A percentile compares a stretch with the other conserved stretches of the same genome.
phyloP scores from a whole-genome alignment of 2,888 invertebrate species.

The Stramonita haemastoma region DNA sequence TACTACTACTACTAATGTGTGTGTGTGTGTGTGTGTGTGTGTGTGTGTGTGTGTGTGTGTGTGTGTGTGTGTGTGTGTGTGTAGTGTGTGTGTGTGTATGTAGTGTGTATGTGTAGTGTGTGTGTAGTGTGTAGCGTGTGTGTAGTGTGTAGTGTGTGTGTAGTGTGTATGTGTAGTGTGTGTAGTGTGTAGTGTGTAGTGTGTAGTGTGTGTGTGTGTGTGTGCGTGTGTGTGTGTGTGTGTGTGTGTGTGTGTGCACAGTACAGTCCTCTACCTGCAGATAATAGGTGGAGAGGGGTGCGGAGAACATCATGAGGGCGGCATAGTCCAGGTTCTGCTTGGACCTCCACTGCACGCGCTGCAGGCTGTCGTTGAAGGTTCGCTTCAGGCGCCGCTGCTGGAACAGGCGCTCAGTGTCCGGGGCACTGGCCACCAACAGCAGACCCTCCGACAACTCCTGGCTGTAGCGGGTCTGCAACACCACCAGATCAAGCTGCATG shows the following conservation, averaged over 20 bases:
- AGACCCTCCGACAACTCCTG: slow-evolving; percentile 58
- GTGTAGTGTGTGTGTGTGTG: background rate
- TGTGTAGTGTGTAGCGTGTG: too few relatives aligned
- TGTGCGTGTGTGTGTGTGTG: slow-evolving; percentile 2
- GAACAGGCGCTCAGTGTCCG: slow-evolving; percentile 63
- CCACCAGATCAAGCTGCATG: background rate
- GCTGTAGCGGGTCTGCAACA: slow-evolving; percentile 13
- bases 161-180: too few relatives aligned
- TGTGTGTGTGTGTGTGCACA: slow-evolving; percentile 1
- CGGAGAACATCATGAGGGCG: slow-evolving; percentile 72
- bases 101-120: too few relatives aligned
- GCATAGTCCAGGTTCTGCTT: slow-evolving; percentile 78
- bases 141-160: too few relatives aligned
- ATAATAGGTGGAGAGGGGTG: slow-evolving; percentile 53
- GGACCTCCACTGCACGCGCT: slow-evolving; percentile 75
- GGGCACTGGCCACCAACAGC: slow-evolving; percentile 73
- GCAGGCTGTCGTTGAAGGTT: slow-evolving; percentile 72
- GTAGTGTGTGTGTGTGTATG: too few relatives aligned
- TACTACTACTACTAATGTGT: too few relatives aligned
- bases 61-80: slow-evolving; percentile 3
- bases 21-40: slow-evolving; percentile 18
- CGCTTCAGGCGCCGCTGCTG: slow-evolving; percentile 57
- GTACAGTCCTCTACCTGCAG: slow-evolving; percentile 75
- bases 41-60: slow-evolving; percentile 21
- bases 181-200: too few relatives aligned